Percentiles rank a stretch among this genome's conserved stretches.
phyloP scores from a whole-genome alignment of 2,113 vertebrate species.

The Solenodon paradoxus region DNA sequence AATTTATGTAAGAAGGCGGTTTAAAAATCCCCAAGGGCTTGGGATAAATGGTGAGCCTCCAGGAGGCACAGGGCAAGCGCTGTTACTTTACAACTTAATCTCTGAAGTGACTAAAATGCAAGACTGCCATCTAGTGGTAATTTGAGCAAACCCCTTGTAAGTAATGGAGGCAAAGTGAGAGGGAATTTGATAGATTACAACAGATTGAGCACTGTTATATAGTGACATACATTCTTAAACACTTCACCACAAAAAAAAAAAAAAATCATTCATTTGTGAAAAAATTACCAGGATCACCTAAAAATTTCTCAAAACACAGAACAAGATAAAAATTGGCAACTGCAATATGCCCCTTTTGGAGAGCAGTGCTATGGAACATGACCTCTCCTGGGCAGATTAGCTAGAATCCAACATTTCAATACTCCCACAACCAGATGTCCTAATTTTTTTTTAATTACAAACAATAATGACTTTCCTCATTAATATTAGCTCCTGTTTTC shows the following conservation, averaged over 20 bases:
- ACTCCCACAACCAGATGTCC: not conserved
- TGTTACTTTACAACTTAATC: not conserved
- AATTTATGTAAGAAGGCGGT: not conserved
- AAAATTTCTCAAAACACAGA: not conserved
- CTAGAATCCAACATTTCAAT: not conserved
- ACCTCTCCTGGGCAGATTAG: not conserved
- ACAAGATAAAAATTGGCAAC: not conserved
- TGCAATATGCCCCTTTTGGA: not conserved
- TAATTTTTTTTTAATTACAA: not conserved
- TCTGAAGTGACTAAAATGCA: not conserved
- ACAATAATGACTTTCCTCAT: not conserved
- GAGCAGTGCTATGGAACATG: not conserved
- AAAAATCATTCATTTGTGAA: not conserved
- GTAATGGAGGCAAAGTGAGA: no score
- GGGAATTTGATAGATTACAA: not conserved
- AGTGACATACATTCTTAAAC: not conserved
- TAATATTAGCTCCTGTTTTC: not conserved
- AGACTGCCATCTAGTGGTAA: conserved; percentile 65
- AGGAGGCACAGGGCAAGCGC: no score
- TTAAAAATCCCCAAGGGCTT: not conserved
- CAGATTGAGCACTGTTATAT: not conserved
- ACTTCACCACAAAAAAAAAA: not conserved
- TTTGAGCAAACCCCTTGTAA: not conserved
- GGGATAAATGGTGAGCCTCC: not conserved
- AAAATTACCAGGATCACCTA: not conserved